These are phyloP conservation scores for Ceriagrion tenellum DNA, from an alignment of 2,888 invertebrate genomes.

Conservation along the genomic window DNA sequence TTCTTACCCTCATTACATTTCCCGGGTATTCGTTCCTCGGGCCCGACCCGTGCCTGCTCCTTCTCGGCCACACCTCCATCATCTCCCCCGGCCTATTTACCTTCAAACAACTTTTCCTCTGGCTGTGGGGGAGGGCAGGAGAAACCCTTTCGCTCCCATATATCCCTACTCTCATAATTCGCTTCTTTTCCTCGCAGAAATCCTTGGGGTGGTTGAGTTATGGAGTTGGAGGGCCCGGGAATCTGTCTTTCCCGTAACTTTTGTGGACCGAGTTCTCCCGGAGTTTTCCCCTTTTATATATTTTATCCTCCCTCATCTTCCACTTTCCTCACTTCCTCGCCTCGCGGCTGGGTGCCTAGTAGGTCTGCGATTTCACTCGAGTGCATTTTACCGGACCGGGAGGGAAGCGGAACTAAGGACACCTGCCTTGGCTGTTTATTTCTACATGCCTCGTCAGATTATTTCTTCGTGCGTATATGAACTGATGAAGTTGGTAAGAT, in stretches of 20 bases:
- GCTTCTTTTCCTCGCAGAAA: slow-evolving; percentile 2
- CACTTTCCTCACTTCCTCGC: neutral
- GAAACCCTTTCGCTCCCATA: slow-evolving; percentile 45
- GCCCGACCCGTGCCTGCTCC: neutral
- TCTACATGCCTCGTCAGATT: too few relatives aligned
- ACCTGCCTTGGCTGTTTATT: too few relatives aligned
- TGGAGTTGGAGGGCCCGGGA: slow-evolving; percentile 20
- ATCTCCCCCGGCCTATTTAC: neutral
- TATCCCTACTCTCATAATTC: slow-evolving; percentile 30
- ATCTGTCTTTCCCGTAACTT: slow-evolving; percentile 30
- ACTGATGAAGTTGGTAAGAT: too few relatives aligned
- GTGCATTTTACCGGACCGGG: too few relatives aligned
- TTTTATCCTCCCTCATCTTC: neutral
- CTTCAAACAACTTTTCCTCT: slow-evolving; percentile 6
- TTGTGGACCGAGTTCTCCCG: neutral
- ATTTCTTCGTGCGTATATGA: too few relatives aligned
- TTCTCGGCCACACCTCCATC: neutral
- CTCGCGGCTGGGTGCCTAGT: neutral
- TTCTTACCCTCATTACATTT: neutral
- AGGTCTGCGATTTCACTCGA: too few relatives aligned
- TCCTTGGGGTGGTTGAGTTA: slow-evolving; percentile 18
- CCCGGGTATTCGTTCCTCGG: neutral
- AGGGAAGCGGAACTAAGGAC: too few relatives aligned
- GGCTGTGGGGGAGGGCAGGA: neutral
- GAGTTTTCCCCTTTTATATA: neutral